phyloP scores from a whole-genome alignment of 2,113 vertebrate genomes.

The Etia nguti region DNA sequence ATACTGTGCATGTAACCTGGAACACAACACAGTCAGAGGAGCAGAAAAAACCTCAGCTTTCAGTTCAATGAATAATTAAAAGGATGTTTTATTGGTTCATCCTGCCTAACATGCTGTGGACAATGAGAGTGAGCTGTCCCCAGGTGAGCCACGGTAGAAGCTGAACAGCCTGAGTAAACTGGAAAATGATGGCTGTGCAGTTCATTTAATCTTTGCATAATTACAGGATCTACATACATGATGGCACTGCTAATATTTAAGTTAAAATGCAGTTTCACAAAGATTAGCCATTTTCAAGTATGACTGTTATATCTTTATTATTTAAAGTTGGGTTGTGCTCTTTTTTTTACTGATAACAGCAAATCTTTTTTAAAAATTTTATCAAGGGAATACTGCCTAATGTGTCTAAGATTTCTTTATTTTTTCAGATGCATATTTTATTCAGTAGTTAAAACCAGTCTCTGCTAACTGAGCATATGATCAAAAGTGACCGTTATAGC shows the following conservation, averaged over 20 bases:
- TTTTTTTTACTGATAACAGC: not conserved
- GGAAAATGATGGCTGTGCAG: constrained; percentile 31
- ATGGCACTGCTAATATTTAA: not conserved
- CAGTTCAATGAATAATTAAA: constrained; percentile 68
- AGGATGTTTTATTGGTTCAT: constrained; percentile 58
- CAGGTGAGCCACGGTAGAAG: constrained; percentile 56
- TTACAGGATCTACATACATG: not conserved
- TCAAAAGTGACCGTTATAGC: not conserved
- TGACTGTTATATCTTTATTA: not conserved
- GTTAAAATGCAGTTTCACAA: not conserved
- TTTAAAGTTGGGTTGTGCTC: not conserved
- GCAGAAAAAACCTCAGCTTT: constrained; percentile 25
- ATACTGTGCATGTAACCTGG: constrained; percentile 8
- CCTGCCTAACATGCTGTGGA: constrained; percentile 43
- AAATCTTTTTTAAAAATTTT: not conserved
- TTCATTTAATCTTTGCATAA: not conserved
- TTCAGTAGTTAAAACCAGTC: not conserved
- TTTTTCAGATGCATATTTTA: not conserved
- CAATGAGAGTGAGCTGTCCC: constrained; percentile 51
- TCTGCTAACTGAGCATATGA: not conserved
- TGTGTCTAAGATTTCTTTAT: not conserved
- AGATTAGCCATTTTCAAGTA: not conserved
- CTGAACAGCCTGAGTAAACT: constrained; percentile 33
- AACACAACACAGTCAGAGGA: constrained; percentile 26
- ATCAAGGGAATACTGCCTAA: not conserved